Base-by-base conservation (phyloP, 2,888 invertebrate genomes). In the Caprella mutica region DNA sequence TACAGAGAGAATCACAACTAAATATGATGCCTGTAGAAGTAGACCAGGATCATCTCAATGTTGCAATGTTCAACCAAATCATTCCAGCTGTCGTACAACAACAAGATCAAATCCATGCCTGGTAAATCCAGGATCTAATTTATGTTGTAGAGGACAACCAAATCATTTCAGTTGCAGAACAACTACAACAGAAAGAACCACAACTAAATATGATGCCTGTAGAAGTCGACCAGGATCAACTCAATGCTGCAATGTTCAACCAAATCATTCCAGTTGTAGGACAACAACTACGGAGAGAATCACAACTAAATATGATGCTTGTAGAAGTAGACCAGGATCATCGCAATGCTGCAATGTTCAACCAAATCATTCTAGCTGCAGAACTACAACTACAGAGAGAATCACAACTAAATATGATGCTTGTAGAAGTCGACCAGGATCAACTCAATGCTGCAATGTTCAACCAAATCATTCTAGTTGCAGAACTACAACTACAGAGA, bases 291-390 rank as follows among this genome's bases (percentile, higher is more conserved):
- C 52, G 1, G 8, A 6, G 14, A n/a, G 40, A 5, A 6, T 21
- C n/a, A 5, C n/a, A 9, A 46, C 59, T 23, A 21, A 17, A n/a
- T 23, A 5, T n/a, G n/a, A n/a, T n/a, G n/a, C n/a, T n/a, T n/a
- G n/a, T n/a, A n/a, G n/a, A n/a, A n/a, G 14, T 14, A 14, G 19
- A 17, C 43, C 43, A 2, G 43, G 43, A 17, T 43, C 43, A 43
- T 5, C 43, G n/a, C 14, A 43, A 19, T 43, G 43, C 5, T 43
- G 43, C 43, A 17, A 14, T 3, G 4, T 3, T 43, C 19, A 71
- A 73, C 75, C 68, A 70, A 74, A 39, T 70, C 77, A 74, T 66
- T 72, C 72, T 0, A 68, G 68, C 30, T 74, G 74, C 58, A 72
- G 72, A 57, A 46, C 33, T 43, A 26, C 40, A 14, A 40, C 40